Conservation (phyloP, 1,140 invertebrate genomes). For the Stegodyphus dumicola region DNA sequence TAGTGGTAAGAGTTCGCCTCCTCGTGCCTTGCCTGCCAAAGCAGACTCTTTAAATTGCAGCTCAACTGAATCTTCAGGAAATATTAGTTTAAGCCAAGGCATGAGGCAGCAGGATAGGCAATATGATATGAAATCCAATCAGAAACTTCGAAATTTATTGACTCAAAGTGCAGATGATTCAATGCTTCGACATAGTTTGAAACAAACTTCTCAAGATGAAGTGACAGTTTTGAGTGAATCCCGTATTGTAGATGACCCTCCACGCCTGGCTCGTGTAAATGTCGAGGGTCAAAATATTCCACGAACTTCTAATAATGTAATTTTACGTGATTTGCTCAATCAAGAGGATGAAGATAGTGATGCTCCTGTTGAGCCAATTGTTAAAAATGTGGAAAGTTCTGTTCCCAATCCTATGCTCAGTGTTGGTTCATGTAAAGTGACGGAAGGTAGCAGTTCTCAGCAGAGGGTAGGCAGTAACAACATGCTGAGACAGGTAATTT, state of each 20-base stretch:
- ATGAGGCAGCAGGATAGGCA: constrained; percentile 10
- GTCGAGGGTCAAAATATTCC: background rate
- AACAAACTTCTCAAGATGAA: constrained; percentile 22
- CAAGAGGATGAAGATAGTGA: constrained; percentile 57
- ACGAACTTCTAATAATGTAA: constrained; percentile 37
- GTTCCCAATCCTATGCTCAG: constrained; percentile 41
- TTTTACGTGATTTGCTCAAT: constrained; percentile 63
- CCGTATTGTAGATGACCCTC: constrained; percentile 4
- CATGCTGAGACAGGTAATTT: constrained; percentile 52
- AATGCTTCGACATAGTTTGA: background rate
- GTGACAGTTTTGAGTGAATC: constrained; percentile 22
- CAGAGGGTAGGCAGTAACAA: constrained; percentile 37
- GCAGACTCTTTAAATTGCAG: constrained; percentile 28
- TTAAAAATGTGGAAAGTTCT: constrained; percentile 5
- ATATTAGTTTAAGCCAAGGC: constrained; percentile 11
- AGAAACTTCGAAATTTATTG: constrained; percentile 64
- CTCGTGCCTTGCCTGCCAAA: constrained; percentile 42
- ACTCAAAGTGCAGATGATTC: constrained; percentile 56
- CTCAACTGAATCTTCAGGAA: constrained; percentile 11
- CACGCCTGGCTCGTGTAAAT: background rate
- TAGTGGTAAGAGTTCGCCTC: constrained; percentile 30
- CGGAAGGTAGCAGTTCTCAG: constrained; percentile 33
- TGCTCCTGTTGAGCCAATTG: constrained; percentile 34
- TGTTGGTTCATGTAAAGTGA: constrained; percentile 30
- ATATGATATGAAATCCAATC: constrained; percentile 33